Percentiles rank a stretch among this genome's conserved stretches.
Conservation (phyloP, 2,113 vertebrate species). For the Aythya baeri region DNA sequence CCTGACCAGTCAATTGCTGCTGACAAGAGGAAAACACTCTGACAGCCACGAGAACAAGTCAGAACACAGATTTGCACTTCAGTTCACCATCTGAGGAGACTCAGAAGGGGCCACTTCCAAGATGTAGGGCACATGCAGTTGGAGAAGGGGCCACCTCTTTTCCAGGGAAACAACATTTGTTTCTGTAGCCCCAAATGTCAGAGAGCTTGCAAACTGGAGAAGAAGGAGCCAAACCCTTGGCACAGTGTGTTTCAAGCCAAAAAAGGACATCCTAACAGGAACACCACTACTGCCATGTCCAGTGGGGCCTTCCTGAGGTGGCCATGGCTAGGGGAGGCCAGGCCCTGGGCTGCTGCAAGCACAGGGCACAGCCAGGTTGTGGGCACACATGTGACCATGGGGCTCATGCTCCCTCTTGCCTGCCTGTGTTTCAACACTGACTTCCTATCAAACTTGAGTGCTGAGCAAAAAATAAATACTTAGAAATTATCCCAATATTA, state of each 20-base stretch:
- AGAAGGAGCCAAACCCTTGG: neutral
- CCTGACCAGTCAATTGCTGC: constrained; percentile 90
- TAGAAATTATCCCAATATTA: constrained; percentile 81
- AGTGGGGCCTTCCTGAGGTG: neutral
- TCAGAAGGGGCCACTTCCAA: constrained; percentile 79
- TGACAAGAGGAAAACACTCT: constrained; percentile 95
- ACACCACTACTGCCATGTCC: neutral
- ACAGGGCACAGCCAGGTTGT: no score
- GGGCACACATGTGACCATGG: no score
- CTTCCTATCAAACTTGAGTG: constrained; percentile 48
- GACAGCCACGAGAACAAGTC: constrained; percentile 92
- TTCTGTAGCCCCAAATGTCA: neutral
- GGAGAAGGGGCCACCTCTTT: neutral
- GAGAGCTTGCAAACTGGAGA: neutral
- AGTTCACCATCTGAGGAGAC: constrained; percentile 79
- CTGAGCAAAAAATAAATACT: constrained; percentile 75
- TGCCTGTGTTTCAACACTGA: neutral
- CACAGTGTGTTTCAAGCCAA: neutral
- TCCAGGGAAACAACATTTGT: neutral
- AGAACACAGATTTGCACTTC: constrained; percentile 95
- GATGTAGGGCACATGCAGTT: constrained; percentile 69
- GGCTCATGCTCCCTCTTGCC: neutral
- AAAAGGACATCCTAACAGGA: accelerated
- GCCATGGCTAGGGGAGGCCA: neutral
- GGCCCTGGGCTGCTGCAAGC: neutral